Percentiles rank a stretch among this genome's conserved stretches.
These are phyloP conservation scores for Platycheirus rosarum DNA, from an alignment of 2,888 invertebrate genomes.

Conservation along the genomic window DNA sequence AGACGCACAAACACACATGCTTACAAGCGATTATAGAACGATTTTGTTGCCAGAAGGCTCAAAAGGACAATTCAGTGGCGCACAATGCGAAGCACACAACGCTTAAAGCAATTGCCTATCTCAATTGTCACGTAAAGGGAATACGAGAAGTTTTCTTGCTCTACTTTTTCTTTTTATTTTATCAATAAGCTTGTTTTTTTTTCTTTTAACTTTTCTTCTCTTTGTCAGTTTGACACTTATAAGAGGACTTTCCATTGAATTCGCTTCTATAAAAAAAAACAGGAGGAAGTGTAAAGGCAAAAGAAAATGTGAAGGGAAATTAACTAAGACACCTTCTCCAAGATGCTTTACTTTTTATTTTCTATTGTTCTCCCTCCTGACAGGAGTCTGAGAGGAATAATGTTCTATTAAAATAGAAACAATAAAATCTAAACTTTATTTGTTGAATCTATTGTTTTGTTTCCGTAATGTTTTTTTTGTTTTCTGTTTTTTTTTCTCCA, in stretches of 20 bases:
- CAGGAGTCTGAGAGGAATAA: slow-evolving; percentile 11
- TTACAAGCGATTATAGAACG: slow-evolving; percentile 41
- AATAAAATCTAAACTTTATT: slow-evolving; percentile 71
- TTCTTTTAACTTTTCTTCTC: slow-evolving; percentile 26
- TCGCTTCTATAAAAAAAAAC: slow-evolving; percentile 42
- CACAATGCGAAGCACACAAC: slow-evolving; percentile 61
- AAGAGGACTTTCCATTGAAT: slow-evolving; percentile 68
- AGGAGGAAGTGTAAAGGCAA: slow-evolving; percentile 26
- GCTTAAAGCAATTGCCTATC: slow-evolving; percentile 71
- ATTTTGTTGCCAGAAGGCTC: slow-evolving; percentile 26
- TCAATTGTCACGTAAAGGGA: slow-evolving; percentile 73
- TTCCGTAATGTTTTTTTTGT: slow-evolving; percentile 45
- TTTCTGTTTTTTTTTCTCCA: slow-evolving; percentile 46
- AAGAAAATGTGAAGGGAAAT: slow-evolving; percentile 70
- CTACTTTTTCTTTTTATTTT: slow-evolving; percentile 30
- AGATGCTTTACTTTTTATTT: slow-evolving; percentile 9
- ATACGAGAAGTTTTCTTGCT: slow-evolving; percentile 57
- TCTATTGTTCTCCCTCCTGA: neutral
- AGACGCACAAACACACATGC: neutral
- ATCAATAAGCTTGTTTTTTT: neutral
- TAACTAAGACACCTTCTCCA: slow-evolving; percentile 70
- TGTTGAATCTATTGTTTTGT: slow-evolving; percentile 59
- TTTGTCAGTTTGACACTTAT: slow-evolving; percentile 68
- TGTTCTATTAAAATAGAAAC: slow-evolving; percentile 61
- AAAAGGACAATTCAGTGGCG: slow-evolving; percentile 56